A percentile compares a stretch with the other conserved stretches of the same genome.
These are phyloP conservation scores for Archaeoteleia sp. DNA, from an alignment of 2,888 invertebrate genomes.

Conservation along the genomic window DNA sequence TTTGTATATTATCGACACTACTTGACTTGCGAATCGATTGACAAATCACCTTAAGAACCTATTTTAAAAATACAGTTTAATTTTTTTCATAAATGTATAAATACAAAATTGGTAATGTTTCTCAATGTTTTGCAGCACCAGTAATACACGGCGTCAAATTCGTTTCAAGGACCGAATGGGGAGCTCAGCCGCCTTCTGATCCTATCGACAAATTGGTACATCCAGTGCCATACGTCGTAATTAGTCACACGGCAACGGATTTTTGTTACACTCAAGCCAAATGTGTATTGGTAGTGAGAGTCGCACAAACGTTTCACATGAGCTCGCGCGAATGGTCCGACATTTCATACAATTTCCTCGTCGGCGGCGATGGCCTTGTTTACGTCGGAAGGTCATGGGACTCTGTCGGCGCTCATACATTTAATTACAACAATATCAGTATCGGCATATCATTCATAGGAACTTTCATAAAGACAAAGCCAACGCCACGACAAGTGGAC, in stretches of 20 bases:
- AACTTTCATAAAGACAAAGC: constrained; percentile 78
- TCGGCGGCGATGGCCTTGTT: constrained; percentile 86
- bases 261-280: constrained; percentile 68
- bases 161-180: constrained; percentile 80
- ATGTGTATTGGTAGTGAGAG: constrained; percentile 61
- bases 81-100: too few species aligned
- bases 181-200: constrained; percentile 78
- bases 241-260: constrained; percentile 66
- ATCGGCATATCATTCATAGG: constrained; percentile 85
- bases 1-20: too few species aligned
- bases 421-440: constrained; percentile 80
- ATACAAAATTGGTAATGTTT: too few species aligned
- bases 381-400: constrained; percentile 87
- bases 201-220: constrained; percentile 52
- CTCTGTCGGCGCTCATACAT: constrained; percentile 82
- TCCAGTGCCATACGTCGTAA: constrained; percentile 68
- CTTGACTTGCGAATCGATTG: too few species aligned
- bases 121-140: constrained; percentile 53
- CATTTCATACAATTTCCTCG: constrained; percentile 82
- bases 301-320: constrained; percentile 77
- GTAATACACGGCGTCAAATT: constrained; percentile 70
- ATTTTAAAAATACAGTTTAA: too few species aligned
- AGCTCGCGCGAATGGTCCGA: constrained; percentile 78
- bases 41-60: too few species aligned
- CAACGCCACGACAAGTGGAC: constrained; percentile 73